Evolutionary conservation across 2,888 invertebrate genomes (phyloP).

Genomic region (Melipona bicolor): DNA sequence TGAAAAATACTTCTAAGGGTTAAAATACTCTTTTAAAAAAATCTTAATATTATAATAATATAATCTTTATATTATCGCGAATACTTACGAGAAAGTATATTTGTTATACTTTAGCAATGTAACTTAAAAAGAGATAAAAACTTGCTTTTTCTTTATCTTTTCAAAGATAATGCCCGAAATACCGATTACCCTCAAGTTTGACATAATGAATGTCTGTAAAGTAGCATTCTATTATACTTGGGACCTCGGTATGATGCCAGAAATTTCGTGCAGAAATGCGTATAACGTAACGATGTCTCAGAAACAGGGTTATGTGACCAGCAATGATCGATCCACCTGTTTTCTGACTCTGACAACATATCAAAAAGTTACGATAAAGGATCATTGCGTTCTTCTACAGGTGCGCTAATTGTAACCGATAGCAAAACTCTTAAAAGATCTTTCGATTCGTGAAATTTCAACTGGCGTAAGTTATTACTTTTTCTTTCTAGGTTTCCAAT

Average conservation of each 20-base stretch:
- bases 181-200: constrained; percentile 74
- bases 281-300: constrained; percentile 57
- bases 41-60: too few species aligned
- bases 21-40: too few species aligned
- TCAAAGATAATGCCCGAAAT: constrained; percentile 77
- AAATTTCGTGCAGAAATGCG: constrained; percentile 52
- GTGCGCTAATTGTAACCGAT: constrained; percentile 41
- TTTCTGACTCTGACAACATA: constrained; percentile 65
- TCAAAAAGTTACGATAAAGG: constrained; percentile 67
- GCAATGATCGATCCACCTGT: constrained; percentile 60
- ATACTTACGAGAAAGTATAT: too few species aligned
- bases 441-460: too few species aligned
- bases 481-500: constrained; percentile 86
- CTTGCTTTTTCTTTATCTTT: constrained; percentile 26
- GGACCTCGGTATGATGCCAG: constrained; percentile 74
- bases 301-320: constrained; percentile 63
- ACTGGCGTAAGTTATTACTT: not conserved
- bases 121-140: not conserved
- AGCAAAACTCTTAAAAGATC: not conserved
- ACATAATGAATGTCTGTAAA: constrained; percentile 80
- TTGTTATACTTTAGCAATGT: too few species aligned
- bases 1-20: too few species aligned
- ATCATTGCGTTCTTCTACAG: constrained; percentile 68
- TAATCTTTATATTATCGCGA: too few species aligned
- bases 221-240: constrained; percentile 81